These are phyloP conservation scores for Scylla paramamosain DNA, from an alignment of 1,140 invertebrate species.

Conservation along the genomic window DNA sequence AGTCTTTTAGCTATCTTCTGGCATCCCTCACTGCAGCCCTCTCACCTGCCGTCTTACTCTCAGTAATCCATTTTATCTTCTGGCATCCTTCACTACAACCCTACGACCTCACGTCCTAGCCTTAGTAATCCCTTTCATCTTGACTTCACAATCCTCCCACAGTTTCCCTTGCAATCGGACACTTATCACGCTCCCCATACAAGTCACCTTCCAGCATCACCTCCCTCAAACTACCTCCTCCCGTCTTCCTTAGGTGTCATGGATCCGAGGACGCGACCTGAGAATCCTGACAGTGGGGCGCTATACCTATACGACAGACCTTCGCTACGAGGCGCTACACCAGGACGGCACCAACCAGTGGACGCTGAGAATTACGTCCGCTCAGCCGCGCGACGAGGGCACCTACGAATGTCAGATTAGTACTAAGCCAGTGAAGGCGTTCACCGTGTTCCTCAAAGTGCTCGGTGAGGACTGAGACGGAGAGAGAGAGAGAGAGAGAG, in stretches of 20 bases:
- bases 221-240: background rate
- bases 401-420: conserved; percentile 95
- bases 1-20: background rate
- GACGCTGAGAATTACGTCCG: conserved; percentile 85
- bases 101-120: background rate
- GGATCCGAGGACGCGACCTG: conserved; percentile 78
- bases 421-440: conserved; percentile 91
- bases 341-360: conserved; percentile 83
- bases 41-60: background rate
- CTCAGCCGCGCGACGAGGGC: conserved; percentile 89
- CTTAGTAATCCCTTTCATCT: background rate
- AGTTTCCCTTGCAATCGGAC: background rate
- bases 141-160: too few relatives aligned
- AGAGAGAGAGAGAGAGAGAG: conserved; percentile 39
- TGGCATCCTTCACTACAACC: too few relatives aligned
- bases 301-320: conserved; percentile 80
- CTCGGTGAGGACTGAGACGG: conserved; percentile 86
- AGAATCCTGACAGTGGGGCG: conserved; percentile 80
- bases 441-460: conserved; percentile 91
- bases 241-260: background rate
- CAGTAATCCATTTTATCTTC: background rate
- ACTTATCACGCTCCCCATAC: background rate
- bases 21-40: background rate
- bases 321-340: conserved; percentile 81
- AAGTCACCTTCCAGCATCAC: background rate